phyloP scores from a whole-genome alignment of 2,113 vertebrate species.

The Mugil cephalus region DNA sequence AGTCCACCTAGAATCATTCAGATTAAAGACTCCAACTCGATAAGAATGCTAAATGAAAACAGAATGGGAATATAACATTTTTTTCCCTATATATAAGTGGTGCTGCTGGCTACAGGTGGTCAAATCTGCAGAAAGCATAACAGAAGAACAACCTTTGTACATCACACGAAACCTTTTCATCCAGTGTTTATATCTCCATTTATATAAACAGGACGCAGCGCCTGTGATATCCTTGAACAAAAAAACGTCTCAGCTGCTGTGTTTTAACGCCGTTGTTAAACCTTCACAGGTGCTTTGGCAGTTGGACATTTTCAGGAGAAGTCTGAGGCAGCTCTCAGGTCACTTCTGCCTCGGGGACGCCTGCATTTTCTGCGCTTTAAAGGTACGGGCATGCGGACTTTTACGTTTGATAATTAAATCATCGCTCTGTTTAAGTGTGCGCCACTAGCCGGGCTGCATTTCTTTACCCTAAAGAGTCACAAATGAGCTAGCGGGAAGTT shows the following conservation, averaged over 20 bases:
- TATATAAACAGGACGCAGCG: background rate
- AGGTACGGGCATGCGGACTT: slow-evolving; percentile 78
- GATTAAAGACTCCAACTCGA: too few relatives aligned
- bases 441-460: too few relatives aligned
- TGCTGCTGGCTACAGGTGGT: too few relatives aligned
- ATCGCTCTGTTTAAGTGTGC: too few relatives aligned
- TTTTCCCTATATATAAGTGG: too few relatives aligned
- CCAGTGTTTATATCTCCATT: background rate
- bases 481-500: too few relatives aligned
- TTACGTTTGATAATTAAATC: too few relatives aligned
- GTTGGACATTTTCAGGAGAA: slow-evolving; percentile 96
- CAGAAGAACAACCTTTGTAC: background rate
- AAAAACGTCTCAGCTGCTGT: background rate
- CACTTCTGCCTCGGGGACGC: slow-evolving; percentile 96
- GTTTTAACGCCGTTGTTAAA: background rate
- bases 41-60: too few relatives aligned
- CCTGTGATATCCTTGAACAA: background rate
- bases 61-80: too few relatives aligned
- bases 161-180: background rate
- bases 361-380: slow-evolving; percentile 98
- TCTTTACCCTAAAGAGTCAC: too few relatives aligned
- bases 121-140: too few relatives aligned
- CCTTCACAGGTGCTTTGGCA: slow-evolving; percentile 94
- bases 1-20: too few relatives aligned
- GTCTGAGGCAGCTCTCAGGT: slow-evolving; percentile 93